phyloP scores from a whole-genome alignment of 2,888 invertebrate genomes.

The Salticus scenicus region DNA sequence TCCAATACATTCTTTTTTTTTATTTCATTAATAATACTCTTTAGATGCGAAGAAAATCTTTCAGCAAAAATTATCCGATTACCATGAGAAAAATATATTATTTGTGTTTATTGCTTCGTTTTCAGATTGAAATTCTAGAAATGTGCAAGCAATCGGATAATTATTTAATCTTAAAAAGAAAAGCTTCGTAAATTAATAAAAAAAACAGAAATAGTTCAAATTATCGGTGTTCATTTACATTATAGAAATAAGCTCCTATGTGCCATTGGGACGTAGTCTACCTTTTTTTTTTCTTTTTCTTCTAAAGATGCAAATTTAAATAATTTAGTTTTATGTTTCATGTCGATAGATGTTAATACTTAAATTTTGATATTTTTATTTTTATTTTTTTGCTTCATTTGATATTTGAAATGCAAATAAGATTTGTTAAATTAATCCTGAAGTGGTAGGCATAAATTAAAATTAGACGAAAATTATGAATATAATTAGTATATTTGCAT shows the following conservation, averaged over 20 bases:
- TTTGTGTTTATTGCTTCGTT: not conserved
- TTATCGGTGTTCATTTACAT: not conserved
- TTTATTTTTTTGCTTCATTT: no score
- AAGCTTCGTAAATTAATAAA: not conserved
- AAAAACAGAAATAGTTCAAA: slow-evolving; percentile 3
- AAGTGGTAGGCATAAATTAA: not conserved
- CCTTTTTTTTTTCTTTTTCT: not conserved
- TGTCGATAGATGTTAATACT: not conserved
- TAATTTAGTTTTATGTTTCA: not conserved
- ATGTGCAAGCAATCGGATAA: not conserved
- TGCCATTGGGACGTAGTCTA: not conserved
- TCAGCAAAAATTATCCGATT: slow-evolving; percentile 1
- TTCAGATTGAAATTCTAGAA: not conserved
- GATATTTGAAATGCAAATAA: slow-evolving; percentile 10
- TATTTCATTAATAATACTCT: not conserved
- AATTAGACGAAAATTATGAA: not conserved
- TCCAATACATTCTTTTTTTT: not conserved
- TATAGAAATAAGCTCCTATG: not conserved
- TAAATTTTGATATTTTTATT: slow-evolving; percentile 6
- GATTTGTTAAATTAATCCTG: not conserved
- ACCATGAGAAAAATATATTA: not conserved
- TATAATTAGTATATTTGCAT: not conserved
- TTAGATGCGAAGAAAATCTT: not conserved
- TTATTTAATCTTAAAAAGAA: not conserved
- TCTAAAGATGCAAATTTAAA: not conserved